phyloP scores from a whole-genome alignment of 2,888 invertebrate species.

The Acanthosepion esculentum region DNA sequence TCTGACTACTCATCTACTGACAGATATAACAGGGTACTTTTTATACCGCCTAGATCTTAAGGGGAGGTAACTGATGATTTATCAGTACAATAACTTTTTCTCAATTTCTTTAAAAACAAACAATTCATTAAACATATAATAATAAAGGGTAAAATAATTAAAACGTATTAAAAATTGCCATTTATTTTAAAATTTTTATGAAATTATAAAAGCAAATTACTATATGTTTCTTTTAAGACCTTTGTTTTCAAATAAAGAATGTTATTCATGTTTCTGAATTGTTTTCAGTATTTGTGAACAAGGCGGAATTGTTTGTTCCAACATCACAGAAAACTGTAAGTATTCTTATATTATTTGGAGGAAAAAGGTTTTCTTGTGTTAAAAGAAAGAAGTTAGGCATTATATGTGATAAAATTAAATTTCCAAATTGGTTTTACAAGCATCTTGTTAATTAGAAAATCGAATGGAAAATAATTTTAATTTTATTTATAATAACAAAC shows the following conservation, averaged over 20 bases:
- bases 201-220: background rate
- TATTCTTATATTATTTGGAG: background rate
- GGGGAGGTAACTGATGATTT: no score
- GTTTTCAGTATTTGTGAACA: background rate
- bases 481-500: no score
- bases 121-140: background rate
- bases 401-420: no score
- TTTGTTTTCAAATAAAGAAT: background rate
- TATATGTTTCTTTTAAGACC: background rate
- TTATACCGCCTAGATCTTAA: no score
- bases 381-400: no score
- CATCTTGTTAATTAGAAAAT: no score
- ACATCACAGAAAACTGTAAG: slow-evolving; percentile 39
- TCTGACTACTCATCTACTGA: no score
- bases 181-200: background rate
- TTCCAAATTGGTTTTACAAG: no score
- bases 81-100: background rate
- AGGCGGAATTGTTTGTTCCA: background rate
- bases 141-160: background rate
- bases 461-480: no score
- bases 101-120: background rate
- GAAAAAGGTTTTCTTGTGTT: no score
- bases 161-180: background rate
- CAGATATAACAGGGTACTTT: no score
- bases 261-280: background rate